phyloP scores from a whole-genome alignment of 1,140 invertebrate genomes.

The Maconellicoccus hirsutus region DNA sequence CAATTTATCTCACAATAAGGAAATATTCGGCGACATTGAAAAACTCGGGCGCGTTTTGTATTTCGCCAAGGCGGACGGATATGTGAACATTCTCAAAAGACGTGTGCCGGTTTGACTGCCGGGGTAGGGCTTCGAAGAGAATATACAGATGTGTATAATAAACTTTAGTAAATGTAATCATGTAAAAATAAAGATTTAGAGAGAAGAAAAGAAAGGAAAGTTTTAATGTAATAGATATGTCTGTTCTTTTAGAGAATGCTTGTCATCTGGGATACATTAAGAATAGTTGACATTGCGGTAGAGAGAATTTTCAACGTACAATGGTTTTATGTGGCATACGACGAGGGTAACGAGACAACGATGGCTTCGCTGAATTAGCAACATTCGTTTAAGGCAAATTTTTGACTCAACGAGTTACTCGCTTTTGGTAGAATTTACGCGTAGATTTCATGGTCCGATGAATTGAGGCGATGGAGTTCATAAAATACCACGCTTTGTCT shows the following conservation, averaged over 20 bases:
- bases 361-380: too few species aligned
- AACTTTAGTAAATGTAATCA: neutral
- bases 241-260: neutral
- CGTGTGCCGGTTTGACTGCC: neutral
- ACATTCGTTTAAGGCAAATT: too few species aligned
- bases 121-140: too few species aligned
- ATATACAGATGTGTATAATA: neutral
- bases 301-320: too few species aligned
- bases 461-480: too few species aligned
- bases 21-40: slow-evolving; percentile 8
- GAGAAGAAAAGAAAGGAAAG: neutral
- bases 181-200: slow-evolving; percentile 10
- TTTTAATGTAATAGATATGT: slow-evolving; percentile 10
- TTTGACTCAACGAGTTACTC: too few species aligned
- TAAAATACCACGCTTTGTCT: too few species aligned
- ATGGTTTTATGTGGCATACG: too few species aligned
- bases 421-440: too few species aligned
- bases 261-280: slow-evolving; percentile 8
- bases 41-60: neutral
- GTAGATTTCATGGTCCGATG: too few species aligned
- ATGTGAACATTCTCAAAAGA: neutral
- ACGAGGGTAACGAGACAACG: too few species aligned
- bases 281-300: neutral
- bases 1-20: neutral
- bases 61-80: neutral